Evolutionary conservation across 1,140 invertebrate genomes (phyloP).

Genomic region (Drosophila azteca): DNA sequence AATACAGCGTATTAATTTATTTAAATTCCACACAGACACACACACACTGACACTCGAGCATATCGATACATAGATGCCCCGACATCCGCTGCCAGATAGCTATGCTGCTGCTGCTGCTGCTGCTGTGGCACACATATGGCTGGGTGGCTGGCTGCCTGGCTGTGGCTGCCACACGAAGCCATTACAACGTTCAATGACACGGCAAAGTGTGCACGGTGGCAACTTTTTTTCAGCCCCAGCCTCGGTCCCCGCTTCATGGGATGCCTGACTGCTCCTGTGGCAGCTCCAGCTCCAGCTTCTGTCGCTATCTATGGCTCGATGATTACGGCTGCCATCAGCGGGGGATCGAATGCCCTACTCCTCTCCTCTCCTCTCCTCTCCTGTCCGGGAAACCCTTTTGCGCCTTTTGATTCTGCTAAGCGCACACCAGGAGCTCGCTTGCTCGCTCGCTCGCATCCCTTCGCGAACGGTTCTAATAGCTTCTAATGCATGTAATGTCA

Average conservation of each 20-base stretch:
- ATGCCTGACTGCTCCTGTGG: conserved; percentile 44
- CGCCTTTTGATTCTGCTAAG: conserved; percentile 53
- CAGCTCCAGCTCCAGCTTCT: conserved; percentile 25
- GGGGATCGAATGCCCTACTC: conserved; percentile 44
- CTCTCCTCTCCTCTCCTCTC: no score
- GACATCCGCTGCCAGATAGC: conserved; percentile 41
- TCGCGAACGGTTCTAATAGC: conserved; percentile 66
- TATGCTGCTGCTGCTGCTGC: background rate
- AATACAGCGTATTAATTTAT: conserved; percentile 79
- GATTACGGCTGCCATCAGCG: conserved; percentile 74
- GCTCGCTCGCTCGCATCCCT: conserved; percentile 43
- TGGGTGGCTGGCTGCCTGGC: conserved; percentile 6
- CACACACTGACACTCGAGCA: conserved; percentile 4
- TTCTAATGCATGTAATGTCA: conserved; percentile 80
- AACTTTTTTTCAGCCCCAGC: conserved; percentile 51
- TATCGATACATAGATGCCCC: conserved; percentile 3
- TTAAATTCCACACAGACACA: conserved; percentile 66
- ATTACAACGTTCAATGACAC: conserved; percentile 77
- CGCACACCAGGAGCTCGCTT: conserved; percentile 34
- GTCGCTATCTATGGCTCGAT: conserved; percentile 68
- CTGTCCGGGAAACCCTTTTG: conserved; percentile 19
- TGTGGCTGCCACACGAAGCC: conserved; percentile 43
- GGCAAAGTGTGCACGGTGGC: conserved; percentile 65
- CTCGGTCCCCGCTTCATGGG: conserved; percentile 27
- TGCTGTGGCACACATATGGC: conserved; percentile 52